These are phyloP conservation scores for Malacoctenus gilli DNA, from an alignment of 2,797 vertebrate genomes.

Conservation along the genomic window DNA sequence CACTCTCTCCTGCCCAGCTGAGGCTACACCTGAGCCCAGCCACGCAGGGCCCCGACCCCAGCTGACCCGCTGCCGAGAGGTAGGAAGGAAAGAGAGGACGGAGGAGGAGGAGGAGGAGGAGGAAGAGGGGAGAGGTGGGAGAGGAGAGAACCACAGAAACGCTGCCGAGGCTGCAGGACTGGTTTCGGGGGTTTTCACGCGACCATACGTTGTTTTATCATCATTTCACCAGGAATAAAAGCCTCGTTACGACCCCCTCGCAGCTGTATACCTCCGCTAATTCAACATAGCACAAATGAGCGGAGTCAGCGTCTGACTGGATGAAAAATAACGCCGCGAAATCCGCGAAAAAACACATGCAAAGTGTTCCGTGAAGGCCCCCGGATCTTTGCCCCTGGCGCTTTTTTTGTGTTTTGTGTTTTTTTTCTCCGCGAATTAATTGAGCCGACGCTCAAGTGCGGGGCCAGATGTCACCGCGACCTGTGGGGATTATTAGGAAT, in stretches of 20 bases:
- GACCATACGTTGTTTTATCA: slow-evolving; percentile 41
- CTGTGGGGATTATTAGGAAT: slow-evolving; percentile 81
- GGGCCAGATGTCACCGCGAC: slow-evolving; percentile 80
- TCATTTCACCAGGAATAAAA: slow-evolving; percentile 10
- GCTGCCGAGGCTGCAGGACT: slow-evolving; percentile 11
- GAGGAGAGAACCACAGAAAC: slow-evolving; percentile 12
- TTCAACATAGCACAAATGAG: slow-evolving; percentile 49
- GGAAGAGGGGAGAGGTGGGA: slow-evolving; percentile 53
- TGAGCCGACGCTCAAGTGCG: slow-evolving; percentile 74
- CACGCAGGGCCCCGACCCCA: slow-evolving; percentile 73
- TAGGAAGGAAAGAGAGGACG: slow-evolving; percentile 55
- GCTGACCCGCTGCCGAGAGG: slow-evolving; percentile 62
- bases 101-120: slow-evolving; percentile 54
- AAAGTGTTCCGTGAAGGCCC: slow-evolving; percentile 63
- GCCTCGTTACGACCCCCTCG: not conserved
- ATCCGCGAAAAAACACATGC: slow-evolving; percentile 53
- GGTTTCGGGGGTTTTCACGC: slow-evolving; percentile 2
- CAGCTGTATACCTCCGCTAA: slow-evolving; percentile 44
- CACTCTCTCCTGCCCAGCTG: slow-evolving; percentile 67
- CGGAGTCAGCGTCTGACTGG: slow-evolving; percentile 53
- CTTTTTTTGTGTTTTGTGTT: slow-evolving; percentile 80
- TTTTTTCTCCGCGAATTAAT: slow-evolving; percentile 80
- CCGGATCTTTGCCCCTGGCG: slow-evolving; percentile 76
- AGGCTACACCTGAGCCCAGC: slow-evolving; percentile 83
- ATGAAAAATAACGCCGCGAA: slow-evolving; percentile 69